Base-by-base conservation (phyloP, 2,113 vertebrate species). In the Xiphophorus maculatus region DNA sequence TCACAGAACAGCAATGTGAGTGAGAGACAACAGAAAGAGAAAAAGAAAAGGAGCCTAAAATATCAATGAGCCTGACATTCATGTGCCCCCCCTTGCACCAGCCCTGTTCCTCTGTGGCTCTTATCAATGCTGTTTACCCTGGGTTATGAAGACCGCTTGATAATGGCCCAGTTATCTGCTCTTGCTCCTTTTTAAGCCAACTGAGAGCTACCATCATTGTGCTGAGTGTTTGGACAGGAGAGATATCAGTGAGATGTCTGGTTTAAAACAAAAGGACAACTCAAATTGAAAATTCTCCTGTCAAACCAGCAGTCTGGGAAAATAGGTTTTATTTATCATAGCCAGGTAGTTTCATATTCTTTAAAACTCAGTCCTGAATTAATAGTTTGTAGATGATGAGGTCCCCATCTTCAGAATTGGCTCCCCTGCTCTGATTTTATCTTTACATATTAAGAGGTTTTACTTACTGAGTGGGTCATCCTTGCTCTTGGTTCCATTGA, bases 401-500 rank as follows among this genome's bases (percentile, higher is more conserved):
- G 8, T 33, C 12, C 73, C 74, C 66, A 25, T 42, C 0, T 37
- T 10, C 29, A 30, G 15, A 27, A 27, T 68, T 19, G 37, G n/a
- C 12, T 42, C 71, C 13, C 4, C 7, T 32, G 3, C 44, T 71
- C 12, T 69, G 60, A 3, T 25, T 40, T 6, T 66, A 22, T 13
- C 25, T 76, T 64, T 79, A 11, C 29, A 32, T 10, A 76, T n/a
- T 5, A 63, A 28, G 22, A 1, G 44, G 35, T 35, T 63, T 67
- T 88, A 98, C 97, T 99, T 92, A 99, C 97, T 98, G 93, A 95
- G 93, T 4, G 96, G 96, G 88, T 97, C 97, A 83, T 98, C 96
- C 80, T 97, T 96, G 91, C 95, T 97, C 93, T 98, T 98, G 91
- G 97, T 99, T 29, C 97, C 97, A 93, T 95, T 96, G 92, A 98